Evolutionary conservation across 2,888 invertebrate species (phyloP).

Genomic region (Laspeyria flexula): DNA sequence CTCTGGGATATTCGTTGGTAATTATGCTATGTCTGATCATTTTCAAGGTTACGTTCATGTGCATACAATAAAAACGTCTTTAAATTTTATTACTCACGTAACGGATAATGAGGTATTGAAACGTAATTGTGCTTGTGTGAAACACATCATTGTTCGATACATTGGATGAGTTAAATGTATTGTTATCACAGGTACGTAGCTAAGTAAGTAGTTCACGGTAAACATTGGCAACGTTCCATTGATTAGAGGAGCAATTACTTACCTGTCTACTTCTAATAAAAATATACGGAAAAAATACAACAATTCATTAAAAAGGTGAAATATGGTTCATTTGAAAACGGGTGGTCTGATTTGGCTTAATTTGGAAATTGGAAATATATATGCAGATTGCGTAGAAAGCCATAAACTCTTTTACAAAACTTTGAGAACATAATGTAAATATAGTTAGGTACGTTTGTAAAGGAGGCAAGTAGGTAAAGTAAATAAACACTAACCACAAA

Average conservation of each 20-base stretch:
- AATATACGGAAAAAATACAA: no score
- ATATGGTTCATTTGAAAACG: no score
- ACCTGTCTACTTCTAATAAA: no score
- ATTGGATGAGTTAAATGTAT: constrained; percentile 13
- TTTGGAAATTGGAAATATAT: no score
- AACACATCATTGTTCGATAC: constrained; percentile 11
- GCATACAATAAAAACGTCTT: constrained; percentile 29
- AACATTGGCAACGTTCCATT: constrained; percentile 1
- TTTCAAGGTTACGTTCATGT: constrained; percentile 22
- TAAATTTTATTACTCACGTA: constrained; percentile 26
- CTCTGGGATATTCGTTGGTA: constrained; percentile 84
- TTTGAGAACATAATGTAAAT: no score
- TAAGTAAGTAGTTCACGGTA: constrained; percentile 2
- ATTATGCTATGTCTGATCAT: constrained; percentile 39
- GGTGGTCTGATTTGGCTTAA: no score
- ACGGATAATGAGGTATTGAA: constrained; percentile 17
- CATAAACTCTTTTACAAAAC: no score
- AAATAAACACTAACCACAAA: no score
- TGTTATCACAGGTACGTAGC: constrained; percentile 4
- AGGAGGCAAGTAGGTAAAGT: no score
- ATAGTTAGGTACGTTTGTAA: no score
- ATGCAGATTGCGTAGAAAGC: no score
- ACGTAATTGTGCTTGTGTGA: constrained; percentile 8
- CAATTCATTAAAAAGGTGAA: no score
- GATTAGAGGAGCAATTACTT: background rate